Base-by-base conservation (phyloP, 2,888 invertebrate species). In the Tupiocoris notatus region DNA sequence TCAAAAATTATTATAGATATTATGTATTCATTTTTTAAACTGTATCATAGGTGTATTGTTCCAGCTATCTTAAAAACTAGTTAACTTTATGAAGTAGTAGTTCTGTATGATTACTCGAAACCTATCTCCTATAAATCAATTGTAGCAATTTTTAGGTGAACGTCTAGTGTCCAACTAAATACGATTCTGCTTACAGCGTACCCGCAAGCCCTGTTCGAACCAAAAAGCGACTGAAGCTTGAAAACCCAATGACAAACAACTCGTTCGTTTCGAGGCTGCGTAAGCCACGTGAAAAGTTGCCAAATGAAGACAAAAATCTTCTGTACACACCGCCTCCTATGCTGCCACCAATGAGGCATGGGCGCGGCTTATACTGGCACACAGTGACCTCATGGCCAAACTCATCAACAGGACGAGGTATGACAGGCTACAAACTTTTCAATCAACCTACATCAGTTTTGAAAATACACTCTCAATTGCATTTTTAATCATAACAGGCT, bases 271-370 rank as follows among this genome's bases (percentile, higher is more conserved):
- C 88, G 80, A 83, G 88, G 84, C 83, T 86, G 82, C 80, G 86
- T 84, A 83, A 68, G 6, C 68, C 62, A 17, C 39, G 68, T 12
- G 63, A 63, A 54, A 61, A 23, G 12, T 56, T 56, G 12, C 17
- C 22, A 17, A 61, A 67, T 59, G 61, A 67, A 54, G 65, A 64
- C 3, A 17, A 21, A 9, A 75, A 75, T 57, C 86, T 89, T 12
- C 88, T 89, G 78, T 98, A 93, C 84, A 98, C 97, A 0, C 97
- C 98, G 16, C 93, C 95, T 24, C 98, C 98, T 0, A 93, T 98
- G 82, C 86, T 98, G 74, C 94, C 95, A 83, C 98, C 98, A 0
- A 92, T 94, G 77, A 88, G 98, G 79, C 90, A 91, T 79, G 96
- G 96, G 0, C 88, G 93, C 0, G 98, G 98, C 0, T 86, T 98